A percentile compares a stretch with the other conserved stretches of the same genome.
phyloP scores from a whole-genome alignment of 2,888 invertebrate genomes.

The Acholoe squamosa region DNA sequence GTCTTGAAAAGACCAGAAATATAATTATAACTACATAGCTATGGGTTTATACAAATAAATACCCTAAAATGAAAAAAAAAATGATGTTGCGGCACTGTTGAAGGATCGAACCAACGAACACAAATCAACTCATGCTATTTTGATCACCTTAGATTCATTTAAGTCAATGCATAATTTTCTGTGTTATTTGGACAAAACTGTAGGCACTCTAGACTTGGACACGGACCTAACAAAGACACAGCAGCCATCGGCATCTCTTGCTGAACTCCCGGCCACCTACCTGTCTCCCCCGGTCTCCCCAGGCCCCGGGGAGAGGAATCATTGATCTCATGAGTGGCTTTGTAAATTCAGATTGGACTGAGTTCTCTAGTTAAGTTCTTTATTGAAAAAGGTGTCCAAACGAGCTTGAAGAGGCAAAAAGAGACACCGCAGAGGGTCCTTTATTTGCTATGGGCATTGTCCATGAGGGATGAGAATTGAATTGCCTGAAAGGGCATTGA shows the following conservation, averaged over 20 bases:
- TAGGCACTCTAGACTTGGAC: neutral
- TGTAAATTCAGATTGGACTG: neutral
- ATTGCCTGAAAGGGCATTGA: neutral
- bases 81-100: no score
- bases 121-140: no score
- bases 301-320: neutral
- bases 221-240: neutral
- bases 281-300: neutral
- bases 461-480: neutral
- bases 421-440: neutral
- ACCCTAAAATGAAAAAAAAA: no score
- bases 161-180: no score
- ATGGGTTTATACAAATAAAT: no score
- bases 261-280: neutral
- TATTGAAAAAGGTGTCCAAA: constrained; percentile 5
- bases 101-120: no score
- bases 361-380: neutral
- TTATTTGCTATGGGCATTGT: neutral
- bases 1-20: no score
- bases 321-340: constrained; percentile 19
- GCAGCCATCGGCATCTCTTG: neutral
- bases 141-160: no score
- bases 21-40: no score
- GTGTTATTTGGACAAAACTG: no score
- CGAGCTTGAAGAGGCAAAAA: neutral